phyloP scores from a whole-genome alignment of 1,140 invertebrate genomes.

The Chymomyza costata region DNA sequence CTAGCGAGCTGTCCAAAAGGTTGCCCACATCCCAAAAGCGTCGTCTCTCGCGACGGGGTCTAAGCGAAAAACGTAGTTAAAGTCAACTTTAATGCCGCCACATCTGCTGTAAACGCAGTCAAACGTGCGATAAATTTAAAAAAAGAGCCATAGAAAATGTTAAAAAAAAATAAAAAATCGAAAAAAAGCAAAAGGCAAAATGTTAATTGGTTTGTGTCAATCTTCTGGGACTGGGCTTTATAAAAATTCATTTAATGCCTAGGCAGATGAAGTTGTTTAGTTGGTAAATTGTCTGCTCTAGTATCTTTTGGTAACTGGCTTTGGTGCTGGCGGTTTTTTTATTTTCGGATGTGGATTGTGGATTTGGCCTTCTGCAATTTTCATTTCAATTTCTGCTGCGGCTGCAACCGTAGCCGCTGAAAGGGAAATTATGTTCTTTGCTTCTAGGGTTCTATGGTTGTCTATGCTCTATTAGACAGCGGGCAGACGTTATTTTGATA shows the following conservation, averaged over 20 bases:
- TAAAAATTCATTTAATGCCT: conserved; percentile 57
- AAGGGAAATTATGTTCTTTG: conserved; percentile 71
- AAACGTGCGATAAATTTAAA: conserved; percentile 73
- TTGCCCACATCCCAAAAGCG: conserved; percentile 1
- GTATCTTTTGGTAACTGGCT: conserved; percentile 17
- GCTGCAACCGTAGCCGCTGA: conserved; percentile 41
- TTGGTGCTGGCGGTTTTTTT: conserved; percentile 37
- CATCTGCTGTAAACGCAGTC: conserved; percentile 72
- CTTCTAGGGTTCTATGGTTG: too few relatives aligned
- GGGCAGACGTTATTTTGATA: too few relatives aligned
- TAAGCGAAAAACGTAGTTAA: conserved; percentile 72
- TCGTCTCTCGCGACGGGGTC: not conserved
- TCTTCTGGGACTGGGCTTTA: conserved; percentile 41
- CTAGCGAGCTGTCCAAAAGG: not conserved
- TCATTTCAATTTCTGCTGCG: conserved; percentile 65
- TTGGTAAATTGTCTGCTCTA: conserved; percentile 43
- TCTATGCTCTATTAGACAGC: too few relatives aligned
- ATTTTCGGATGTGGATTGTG: conserved; percentile 19
- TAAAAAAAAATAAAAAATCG: conserved; percentile 17
- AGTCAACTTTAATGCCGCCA: conserved; percentile 38
- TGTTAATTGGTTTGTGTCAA: conserved; percentile 75
- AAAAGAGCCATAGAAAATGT: conserved; percentile 38
- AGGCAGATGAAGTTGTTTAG: conserved; percentile 69
- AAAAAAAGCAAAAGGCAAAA: conserved; percentile 60
- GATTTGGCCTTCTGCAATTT: conserved; percentile 53